A percentile compares a stretch with the other conserved stretches of the same genome.
Evolutionary conservation across 2,113 vertebrate species (phyloP).

Genomic region (Tachysurus vachellii): DNA sequence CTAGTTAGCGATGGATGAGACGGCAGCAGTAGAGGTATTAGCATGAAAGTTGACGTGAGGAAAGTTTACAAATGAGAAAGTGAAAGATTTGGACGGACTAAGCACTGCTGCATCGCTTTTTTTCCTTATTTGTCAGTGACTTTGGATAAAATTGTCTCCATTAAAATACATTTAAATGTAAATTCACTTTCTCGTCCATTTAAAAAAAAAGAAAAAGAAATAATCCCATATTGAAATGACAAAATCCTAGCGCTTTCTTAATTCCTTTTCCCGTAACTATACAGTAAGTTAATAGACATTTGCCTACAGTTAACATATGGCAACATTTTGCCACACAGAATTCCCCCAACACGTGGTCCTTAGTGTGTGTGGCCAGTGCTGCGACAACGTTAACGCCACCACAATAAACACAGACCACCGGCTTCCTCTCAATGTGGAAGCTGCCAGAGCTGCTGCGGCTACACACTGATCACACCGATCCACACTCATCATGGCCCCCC

Average conservation of each 20-base stretch:
- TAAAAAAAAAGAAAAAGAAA: background rate
- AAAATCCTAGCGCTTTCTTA: background rate
- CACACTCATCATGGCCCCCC: conserved; percentile 16
- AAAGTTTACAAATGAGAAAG: no score
- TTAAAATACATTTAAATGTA: no score
- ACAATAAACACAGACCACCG: conserved; percentile 50
- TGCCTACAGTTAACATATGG: conserved; percentile 18
- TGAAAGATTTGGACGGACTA: no score
- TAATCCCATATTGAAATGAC: background rate
- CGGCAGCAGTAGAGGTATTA: no score
- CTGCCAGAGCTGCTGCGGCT: conserved; percentile 23
- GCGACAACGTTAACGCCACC: conserved; percentile 27
- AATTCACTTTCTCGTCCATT: background rate
- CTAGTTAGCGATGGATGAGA: no score
- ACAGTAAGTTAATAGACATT: background rate
- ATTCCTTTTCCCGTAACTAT: background rate
- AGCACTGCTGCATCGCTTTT: no score
- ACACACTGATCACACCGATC: conserved; percentile 35
- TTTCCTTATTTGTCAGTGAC: no score
- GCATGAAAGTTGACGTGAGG: no score
- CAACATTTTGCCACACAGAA: conserved; percentile 18
- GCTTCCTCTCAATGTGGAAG: conserved; percentile 29
- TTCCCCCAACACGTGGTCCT: background rate
- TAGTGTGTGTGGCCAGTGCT: conserved; percentile 18
- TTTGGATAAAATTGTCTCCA: no score